phyloP scores from a whole-genome alignment of 1,140 invertebrate genomes.

The Neodiprion fabricii region DNA sequence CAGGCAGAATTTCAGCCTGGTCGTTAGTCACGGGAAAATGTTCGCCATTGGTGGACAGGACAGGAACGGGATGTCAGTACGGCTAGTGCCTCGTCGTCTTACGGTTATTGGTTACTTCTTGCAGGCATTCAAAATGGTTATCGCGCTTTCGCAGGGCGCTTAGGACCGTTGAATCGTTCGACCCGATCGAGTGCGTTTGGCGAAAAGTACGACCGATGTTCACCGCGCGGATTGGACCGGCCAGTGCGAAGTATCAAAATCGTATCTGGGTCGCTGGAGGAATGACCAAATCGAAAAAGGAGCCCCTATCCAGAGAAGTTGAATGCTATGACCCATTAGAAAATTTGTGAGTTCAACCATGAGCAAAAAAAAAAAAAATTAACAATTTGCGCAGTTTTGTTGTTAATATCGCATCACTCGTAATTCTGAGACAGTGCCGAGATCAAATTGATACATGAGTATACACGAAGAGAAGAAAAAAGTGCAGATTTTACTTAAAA shows the following conservation, averaged over 20 bases:
- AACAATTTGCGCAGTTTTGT: too few species aligned
- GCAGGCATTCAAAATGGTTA: background rate
- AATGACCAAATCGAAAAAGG: conserved; percentile 64
- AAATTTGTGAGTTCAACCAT: conserved; percentile 58
- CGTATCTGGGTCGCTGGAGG: conserved; percentile 73
- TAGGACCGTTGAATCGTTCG: conserved; percentile 65
- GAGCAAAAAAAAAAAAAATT: background rate
- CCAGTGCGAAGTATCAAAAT: conserved; percentile 64
- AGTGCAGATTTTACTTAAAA: too few species aligned
- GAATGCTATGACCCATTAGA: conserved; percentile 68
- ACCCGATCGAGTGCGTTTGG: conserved; percentile 63
- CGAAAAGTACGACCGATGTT: conserved; percentile 62
- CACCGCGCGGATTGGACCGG: conserved; percentile 64
- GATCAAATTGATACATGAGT: too few species aligned
- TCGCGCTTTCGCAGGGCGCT: conserved; percentile 56
- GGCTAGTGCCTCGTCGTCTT: background rate
- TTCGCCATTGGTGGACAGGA: conserved; percentile 71
- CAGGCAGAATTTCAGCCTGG: conserved; percentile 67
- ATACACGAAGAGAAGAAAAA: too few species aligned
- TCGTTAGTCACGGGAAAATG: conserved; percentile 63
- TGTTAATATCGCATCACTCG: too few species aligned
- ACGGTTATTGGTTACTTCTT: background rate
- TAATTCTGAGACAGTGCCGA: too few species aligned
- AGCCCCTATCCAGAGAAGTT: conserved; percentile 62
- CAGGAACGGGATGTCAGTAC: conserved; percentile 63